Conservation (phyloP, 1,140 invertebrate species). For the Magallana gigas region DNA sequence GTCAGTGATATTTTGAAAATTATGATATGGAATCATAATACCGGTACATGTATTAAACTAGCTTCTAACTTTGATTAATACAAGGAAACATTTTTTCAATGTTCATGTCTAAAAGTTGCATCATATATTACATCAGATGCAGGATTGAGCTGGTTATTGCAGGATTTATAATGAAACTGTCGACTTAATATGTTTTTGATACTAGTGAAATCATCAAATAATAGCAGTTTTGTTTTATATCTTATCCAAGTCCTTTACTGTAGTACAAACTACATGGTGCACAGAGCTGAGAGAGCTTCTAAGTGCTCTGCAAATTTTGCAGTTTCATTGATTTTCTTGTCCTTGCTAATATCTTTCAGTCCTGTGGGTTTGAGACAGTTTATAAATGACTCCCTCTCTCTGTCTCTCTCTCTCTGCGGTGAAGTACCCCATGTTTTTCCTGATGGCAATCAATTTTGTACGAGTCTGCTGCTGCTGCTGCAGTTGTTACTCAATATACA, state of each 20-base stretch:
- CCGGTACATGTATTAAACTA: too few relatives aligned
- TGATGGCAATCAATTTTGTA: constrained; percentile 9
- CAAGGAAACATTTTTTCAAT: too few relatives aligned
- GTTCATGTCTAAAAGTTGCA: too few relatives aligned
- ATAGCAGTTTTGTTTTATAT: too few relatives aligned
- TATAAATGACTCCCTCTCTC: neutral
- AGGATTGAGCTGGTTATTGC: too few relatives aligned
- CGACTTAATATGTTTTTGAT: too few relatives aligned
- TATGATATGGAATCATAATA: too few relatives aligned
- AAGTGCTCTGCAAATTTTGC: neutral
- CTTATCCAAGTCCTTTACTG: neutral
- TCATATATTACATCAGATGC: too few relatives aligned
- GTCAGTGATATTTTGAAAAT: too few relatives aligned
- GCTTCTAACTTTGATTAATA: too few relatives aligned
- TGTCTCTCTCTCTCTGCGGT: neutral
- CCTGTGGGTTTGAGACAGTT: neutral
- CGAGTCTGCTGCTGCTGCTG: neutral
- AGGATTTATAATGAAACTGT: too few relatives aligned
- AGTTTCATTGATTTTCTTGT: constrained; percentile 6
- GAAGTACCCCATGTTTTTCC: neutral
- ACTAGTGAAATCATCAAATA: too few relatives aligned
- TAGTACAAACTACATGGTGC: neutral
- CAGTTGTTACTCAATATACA: neutral
- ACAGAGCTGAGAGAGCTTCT: neutral
- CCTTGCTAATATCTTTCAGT: neutral